These are phyloP conservation scores for Sminthurides bifidus DNA, from an alignment of 1,140 invertebrate species.

Conservation along the genomic window DNA sequence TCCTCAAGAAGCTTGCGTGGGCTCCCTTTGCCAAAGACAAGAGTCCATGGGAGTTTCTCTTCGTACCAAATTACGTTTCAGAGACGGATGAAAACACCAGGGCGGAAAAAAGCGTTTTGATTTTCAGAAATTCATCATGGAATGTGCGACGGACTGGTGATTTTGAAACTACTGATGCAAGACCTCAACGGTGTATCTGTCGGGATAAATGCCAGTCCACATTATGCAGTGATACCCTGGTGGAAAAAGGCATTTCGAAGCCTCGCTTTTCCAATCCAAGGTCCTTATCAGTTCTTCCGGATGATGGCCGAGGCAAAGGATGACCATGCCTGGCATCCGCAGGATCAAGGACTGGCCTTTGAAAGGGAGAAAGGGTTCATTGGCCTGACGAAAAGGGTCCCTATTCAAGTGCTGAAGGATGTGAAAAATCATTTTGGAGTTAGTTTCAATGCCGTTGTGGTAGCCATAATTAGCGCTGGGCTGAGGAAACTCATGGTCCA, in stretches of 20 bases:
- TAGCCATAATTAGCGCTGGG: conserved; percentile 12
- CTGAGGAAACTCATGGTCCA: conserved; percentile 14
- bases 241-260: not conserved
- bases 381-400: conserved; percentile 13
- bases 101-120: conserved; percentile 1
- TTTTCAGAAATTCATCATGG: conserved; percentile 21
- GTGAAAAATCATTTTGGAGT: conserved; percentile 17
- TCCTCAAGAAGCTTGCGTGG: conserved; percentile 14
- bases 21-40: not conserved
- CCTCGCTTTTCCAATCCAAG: conserved; percentile 6
- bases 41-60: conserved; percentile 23
- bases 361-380: no score
- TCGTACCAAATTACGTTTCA: conserved; percentile 9
- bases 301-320: conserved; percentile 14
- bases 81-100: not conserved
- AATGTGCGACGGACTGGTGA: conserved; percentile 17
- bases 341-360: conserved; percentile 2
- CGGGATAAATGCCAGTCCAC: conserved; percentile 8
- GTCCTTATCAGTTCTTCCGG: conserved; percentile 13
- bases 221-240: not conserved
- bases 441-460: conserved; percentile 16
- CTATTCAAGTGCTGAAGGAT: conserved; percentile 11
- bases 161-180: conserved; percentile 16
- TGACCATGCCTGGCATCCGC: conserved; percentile 14
- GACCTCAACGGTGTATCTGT: conserved; percentile 12